phyloP scores from a whole-genome alignment of 2,113 vertebrate genomes.

The Genyomyrus donnyi region DNA sequence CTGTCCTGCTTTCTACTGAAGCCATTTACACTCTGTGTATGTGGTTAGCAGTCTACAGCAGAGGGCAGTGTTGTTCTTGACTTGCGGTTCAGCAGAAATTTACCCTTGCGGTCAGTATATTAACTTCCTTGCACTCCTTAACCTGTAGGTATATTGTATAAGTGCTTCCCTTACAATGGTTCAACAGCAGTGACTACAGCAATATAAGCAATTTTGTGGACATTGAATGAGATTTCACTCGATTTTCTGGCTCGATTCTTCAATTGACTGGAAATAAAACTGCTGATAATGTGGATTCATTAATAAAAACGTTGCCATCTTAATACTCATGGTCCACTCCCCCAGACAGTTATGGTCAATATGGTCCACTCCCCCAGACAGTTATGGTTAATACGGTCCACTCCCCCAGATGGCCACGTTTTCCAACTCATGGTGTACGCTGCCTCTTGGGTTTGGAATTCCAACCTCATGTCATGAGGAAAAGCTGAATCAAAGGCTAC shows the following conservation, averaged over 20 bases:
- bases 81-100: background rate
- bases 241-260: constrained; percentile 28
- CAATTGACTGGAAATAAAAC: constrained; percentile 36
- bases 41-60: constrained; percentile 16
- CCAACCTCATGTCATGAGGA: background rate
- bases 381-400: background rate
- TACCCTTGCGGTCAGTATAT: background rate
- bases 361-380: background rate
- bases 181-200: background rate
- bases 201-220: constrained; percentile 4
- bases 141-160: background rate
- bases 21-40: background rate
- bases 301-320: constrained; percentile 29
- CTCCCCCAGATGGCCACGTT: background rate
- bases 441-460: background rate
- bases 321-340: constrained; percentile 1
- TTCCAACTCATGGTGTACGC: background rate
- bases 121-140: background rate
- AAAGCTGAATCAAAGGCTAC: background rate
- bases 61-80: constrained; percentile 30
- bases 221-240: constrained; percentile 7
- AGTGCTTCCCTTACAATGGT: background rate
- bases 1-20: background rate
- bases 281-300: constrained; percentile 27
- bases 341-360: background rate